Evolutionary conservation across 2,888 invertebrate species (phyloP).

Genomic region (Teinopalpus imperialis): DNA sequence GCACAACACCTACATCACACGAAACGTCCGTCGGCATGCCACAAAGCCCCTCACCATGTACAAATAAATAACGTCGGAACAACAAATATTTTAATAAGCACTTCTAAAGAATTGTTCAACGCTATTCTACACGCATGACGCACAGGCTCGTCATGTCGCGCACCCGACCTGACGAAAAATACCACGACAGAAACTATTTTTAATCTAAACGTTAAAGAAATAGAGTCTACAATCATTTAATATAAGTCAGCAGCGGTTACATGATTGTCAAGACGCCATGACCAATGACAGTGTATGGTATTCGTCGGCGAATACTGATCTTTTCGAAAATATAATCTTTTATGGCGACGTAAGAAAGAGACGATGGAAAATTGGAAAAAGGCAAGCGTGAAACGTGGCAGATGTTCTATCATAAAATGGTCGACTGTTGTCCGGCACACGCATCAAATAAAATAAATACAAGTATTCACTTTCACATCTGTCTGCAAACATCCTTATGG

Average conservation of each 20-base stretch:
- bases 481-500: slow-evolving; percentile 13
- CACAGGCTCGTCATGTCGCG: slow-evolving; percentile 42
- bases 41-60: slow-evolving; percentile 70
- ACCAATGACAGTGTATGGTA: slow-evolving; percentile 63
- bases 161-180: slow-evolving; percentile 32
- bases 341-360: slow-evolving; percentile 63
- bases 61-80: slow-evolving; percentile 79
- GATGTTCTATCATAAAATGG: slow-evolving; percentile 57
- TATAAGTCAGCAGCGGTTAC: slow-evolving; percentile 34
- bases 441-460: slow-evolving; percentile 43
- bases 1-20: slow-evolving; percentile 59
- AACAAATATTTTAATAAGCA: slow-evolving; percentile 82
- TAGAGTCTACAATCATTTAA: slow-evolving; percentile 37
- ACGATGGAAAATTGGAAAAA: slow-evolving; percentile 71
- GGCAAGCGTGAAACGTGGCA: slow-evolving; percentile 75
- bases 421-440: slow-evolving; percentile 37
- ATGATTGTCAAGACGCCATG: slow-evolving; percentile 61
- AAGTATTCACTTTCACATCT: slow-evolving; percentile 25
- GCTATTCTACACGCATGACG: slow-evolving; percentile 68
- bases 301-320: slow-evolving; percentile 57
- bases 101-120: slow-evolving; percentile 72
- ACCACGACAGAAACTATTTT: slow-evolving; percentile 18
- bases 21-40: slow-evolving; percentile 55
- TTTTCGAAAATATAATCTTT: slow-evolving; percentile 70
- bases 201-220: slow-evolving; percentile 29